Conservation (phyloP, 2,888 invertebrate species). For the Xestoiulus laeticollis region DNA sequence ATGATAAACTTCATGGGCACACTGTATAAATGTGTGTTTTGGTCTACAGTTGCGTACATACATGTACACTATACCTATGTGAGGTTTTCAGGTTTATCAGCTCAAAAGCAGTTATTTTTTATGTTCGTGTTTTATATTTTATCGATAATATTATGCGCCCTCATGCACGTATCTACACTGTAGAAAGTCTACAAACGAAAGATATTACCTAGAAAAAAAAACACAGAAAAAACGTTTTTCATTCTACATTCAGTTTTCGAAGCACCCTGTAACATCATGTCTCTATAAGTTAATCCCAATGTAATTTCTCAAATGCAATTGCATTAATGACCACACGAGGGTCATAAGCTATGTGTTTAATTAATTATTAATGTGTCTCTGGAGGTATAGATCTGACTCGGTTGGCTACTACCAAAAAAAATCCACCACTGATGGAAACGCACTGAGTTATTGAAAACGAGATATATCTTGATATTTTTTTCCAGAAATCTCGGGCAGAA, state of each 20-base stretch:
- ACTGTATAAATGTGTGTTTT: background rate
- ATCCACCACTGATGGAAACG: background rate
- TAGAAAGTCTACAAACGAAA: background rate
- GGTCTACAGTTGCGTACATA: background rate
- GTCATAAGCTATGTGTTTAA: background rate
- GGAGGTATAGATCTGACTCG: background rate
- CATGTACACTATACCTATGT: background rate
- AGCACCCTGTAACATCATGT: background rate
- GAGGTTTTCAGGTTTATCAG: background rate
- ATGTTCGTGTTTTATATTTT: background rate
- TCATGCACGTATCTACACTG: background rate
- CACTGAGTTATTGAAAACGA: background rate
- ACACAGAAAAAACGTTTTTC: background rate
- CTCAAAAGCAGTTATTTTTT: background rate
- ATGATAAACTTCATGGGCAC: no score
- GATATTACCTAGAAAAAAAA: background rate
- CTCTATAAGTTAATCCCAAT: background rate
- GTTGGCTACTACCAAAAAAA: background rate
- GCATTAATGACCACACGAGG: conserved; percentile 10
- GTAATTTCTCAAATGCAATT: background rate
- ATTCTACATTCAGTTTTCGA: background rate
- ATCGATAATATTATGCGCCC: conserved; percentile 1
- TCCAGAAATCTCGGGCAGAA: background rate
- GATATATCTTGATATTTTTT: background rate
- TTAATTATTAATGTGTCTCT: background rate